Percentiles rank a stretch among this genome's conserved stretches.
These are phyloP conservation scores for Euspilapteryx auroguttella DNA, from an alignment of 2,888 invertebrate genomes.

Conservation along the genomic window DNA sequence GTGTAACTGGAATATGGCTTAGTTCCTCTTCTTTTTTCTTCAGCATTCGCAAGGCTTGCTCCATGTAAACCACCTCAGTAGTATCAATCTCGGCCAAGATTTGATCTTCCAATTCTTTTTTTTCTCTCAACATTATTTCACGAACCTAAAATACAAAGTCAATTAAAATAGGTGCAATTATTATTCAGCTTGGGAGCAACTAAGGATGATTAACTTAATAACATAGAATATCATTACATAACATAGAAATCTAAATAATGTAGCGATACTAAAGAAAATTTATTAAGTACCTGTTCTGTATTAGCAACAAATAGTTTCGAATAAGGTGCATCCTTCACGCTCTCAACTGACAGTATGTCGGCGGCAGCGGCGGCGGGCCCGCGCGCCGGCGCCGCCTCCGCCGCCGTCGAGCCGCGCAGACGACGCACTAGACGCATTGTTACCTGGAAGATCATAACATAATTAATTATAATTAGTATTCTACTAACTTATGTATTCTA, in stretches of 20 bases:
- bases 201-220: not conserved
- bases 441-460: constrained; percentile 20
- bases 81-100: constrained; percentile 70
- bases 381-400: constrained; percentile 61
- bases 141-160: constrained; percentile 55
- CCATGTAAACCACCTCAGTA: constrained; percentile 84
- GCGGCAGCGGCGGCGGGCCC: constrained; percentile 28
- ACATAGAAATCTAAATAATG: not conserved
- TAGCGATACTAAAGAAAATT: constrained; percentile 16
- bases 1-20: constrained; percentile 15
- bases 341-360: constrained; percentile 28
- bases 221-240: not conserved
- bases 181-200: not conserved
- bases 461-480: too few relatives aligned
- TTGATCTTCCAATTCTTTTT: constrained; percentile 65
- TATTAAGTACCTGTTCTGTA: constrained; percentile 59
- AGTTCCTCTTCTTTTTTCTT: constrained; percentile 46
- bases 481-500: too few relatives aligned
- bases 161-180: too few relatives aligned
- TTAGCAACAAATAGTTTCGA: constrained; percentile 79
- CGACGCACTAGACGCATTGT: constrained; percentile 83
- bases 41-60: constrained; percentile 77
- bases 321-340: constrained; percentile 58
- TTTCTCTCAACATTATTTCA: constrained; percentile 75
- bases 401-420: constrained; percentile 69